phyloP scores from a whole-genome alignment of 2,888 invertebrate genomes.

The Polymixis lichenea region DNA sequence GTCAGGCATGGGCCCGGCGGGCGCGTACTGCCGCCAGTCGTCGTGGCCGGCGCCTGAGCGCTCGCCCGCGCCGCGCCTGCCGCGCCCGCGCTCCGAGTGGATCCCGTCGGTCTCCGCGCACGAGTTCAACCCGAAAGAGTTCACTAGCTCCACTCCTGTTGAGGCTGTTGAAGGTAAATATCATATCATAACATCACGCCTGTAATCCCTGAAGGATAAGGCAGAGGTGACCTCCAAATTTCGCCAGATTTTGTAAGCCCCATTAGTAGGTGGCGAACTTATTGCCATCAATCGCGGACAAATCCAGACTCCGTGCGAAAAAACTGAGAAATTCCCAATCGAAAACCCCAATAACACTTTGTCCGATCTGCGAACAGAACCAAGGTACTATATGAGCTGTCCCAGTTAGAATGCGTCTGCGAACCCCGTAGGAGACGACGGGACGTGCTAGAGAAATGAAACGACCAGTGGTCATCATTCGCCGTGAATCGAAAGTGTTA shows the following conservation, averaged over 20 bases:
- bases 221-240: not conserved
- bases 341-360: no score
- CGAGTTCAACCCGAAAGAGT: constrained; percentile 53
- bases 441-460: no score
- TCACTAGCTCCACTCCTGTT: constrained; percentile 62
- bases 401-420: no score
- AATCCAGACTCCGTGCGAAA: no score
- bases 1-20: constrained; percentile 76
- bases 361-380: no score
- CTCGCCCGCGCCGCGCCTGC: constrained; percentile 74
- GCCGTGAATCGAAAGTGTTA: no score
- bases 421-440: no score
- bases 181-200: no score
- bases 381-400: no score
- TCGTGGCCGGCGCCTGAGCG: constrained; percentile 82
- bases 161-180: constrained; percentile 67
- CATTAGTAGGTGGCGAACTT: not conserved
- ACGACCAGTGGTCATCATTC: no score
- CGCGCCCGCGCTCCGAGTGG: constrained; percentile 69
- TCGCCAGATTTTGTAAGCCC: not conserved
- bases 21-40: constrained; percentile 82
- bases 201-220: not conserved
- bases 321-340: no score
- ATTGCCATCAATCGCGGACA: not conserved
- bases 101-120: constrained; percentile 45